phyloP scores from a whole-genome alignment of 2,113 vertebrate species.

The Proteles cristata region DNA sequence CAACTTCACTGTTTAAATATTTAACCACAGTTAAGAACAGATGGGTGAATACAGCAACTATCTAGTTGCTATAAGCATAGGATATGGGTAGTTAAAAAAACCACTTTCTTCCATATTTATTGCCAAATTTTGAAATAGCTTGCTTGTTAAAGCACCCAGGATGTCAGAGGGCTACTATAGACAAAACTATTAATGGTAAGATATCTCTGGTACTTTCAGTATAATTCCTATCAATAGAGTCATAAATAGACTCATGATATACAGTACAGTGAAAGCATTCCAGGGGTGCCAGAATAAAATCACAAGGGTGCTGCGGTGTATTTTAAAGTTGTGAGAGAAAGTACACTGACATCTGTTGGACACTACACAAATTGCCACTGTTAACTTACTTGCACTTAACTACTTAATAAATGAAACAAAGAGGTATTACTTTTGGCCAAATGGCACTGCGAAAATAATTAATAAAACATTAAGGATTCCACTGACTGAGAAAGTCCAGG shows the following conservation, averaged over 20 bases:
- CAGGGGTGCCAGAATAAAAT: neutral
- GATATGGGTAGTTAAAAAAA: neutral
- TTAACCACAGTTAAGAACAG: constrained; percentile 39
- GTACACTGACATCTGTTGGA: constrained; percentile 42
- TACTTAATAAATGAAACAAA: constrained; percentile 26
- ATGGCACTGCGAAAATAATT: neutral
- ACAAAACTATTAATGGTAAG: neutral
- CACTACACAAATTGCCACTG: constrained; percentile 18
- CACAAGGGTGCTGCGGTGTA: neutral
- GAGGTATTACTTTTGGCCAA: neutral
- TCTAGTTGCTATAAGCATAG: neutral
- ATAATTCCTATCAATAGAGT: neutral
- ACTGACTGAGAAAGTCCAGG: neutral
- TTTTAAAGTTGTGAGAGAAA: constrained; percentile 38
- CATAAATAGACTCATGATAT: neutral
- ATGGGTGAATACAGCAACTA: neutral
- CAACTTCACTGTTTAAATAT: constrained; percentile 27
- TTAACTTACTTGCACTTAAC: constrained; percentile 24
- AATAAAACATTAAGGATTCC: neutral
- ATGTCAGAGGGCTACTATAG: neutral
- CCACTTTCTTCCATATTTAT: neutral
- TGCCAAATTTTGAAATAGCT: neutral
- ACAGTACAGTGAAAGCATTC: neutral
- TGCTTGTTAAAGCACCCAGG: neutral
- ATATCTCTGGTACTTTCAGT: neutral